Percentiles rank a stretch among this genome's conserved stretches.
phyloP scores from a whole-genome alignment of 2,888 invertebrate genomes.

The Troides helena region DNA sequence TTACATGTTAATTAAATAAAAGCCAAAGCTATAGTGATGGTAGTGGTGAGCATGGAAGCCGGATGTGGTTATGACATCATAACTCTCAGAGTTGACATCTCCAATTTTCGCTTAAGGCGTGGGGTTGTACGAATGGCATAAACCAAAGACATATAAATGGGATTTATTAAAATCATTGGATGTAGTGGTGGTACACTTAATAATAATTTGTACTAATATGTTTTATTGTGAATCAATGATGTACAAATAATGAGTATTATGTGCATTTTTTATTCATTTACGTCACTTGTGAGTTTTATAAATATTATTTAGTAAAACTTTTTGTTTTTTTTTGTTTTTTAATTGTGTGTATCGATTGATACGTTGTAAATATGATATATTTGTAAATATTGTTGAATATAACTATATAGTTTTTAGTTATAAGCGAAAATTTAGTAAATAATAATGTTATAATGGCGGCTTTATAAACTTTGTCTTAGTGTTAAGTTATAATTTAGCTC shows the following conservation, averaged over 20 bases:
- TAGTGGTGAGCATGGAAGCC: no score
- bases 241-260: slow-evolving; percentile 12
- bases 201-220: background rate
- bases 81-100: no score
- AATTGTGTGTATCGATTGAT: background rate
- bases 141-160: no score
- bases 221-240: background rate
- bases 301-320: background rate
- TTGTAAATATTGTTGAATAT: slow-evolving; percentile 2
- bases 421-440: background rate
- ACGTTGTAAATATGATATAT: slow-evolving; percentile 8
- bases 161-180: background rate
- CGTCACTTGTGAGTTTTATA: slow-evolving; percentile 3
- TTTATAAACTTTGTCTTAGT: slow-evolving; percentile 19
- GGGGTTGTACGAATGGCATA: no score
- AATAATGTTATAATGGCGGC: slow-evolving; percentile 17
- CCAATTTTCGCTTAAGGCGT: no score
- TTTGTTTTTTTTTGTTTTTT: background rate
- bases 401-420: background rate
- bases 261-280: slow-evolving; percentile 13
- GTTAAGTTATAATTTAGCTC: background rate
- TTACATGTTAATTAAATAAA: no score
- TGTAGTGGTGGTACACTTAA: background rate
- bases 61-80: no score
- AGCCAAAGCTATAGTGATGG: no score